Base-by-base conservation (phyloP, 2,113 vertebrate genomes). In the Prietella phreatophila region DNA sequence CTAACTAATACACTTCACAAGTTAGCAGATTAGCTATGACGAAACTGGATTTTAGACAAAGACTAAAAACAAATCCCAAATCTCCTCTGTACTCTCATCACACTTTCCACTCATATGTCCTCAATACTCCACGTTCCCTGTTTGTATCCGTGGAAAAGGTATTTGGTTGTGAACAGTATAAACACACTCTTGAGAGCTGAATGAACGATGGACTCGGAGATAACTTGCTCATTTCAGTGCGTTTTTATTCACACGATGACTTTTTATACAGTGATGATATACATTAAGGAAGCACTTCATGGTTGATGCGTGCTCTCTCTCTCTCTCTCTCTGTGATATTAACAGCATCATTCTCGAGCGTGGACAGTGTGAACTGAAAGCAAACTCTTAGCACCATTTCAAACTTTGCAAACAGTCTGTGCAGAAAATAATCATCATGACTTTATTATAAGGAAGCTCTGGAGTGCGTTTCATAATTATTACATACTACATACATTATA, bases 171-270 rank as follows among this genome's bases (percentile, higher is more conserved):
- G 33, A 14, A 65, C 0, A 67, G 3, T 1, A 36, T 69, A 36
- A 71, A 15, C 71, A 75, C 39, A 75, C 39, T 39, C 42, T 20
- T 83, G 25, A 83, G 60, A 88, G 86, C 36, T 85, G 87, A 89
- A 89, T 30, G 71, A 86, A 88, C 90, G 20, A 42, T 78, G 33
- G 47, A 79, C 78, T 89, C 33, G 85, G 33, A 85, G n/a, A 73
- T 36, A 8, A 27, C 25, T 86, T 71, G 92, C 88, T 84, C 47
- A 30, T 53, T 42, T 47, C 73, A 91, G 83, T 86, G 92, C 33
- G 84, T 96, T 95, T 96, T 95, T 95, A 96, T 95, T 95, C 90
- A 92, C 90, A 92, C 88, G 27, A 47, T 93, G 91, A 89, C 92
- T 90, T 88, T 58, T 69, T 89, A 90, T 50, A 90, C 90, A 89